Base-by-base conservation (phyloP, 2,113 vertebrate genomes). In the Boleophthalmus pectinirostris region DNA sequence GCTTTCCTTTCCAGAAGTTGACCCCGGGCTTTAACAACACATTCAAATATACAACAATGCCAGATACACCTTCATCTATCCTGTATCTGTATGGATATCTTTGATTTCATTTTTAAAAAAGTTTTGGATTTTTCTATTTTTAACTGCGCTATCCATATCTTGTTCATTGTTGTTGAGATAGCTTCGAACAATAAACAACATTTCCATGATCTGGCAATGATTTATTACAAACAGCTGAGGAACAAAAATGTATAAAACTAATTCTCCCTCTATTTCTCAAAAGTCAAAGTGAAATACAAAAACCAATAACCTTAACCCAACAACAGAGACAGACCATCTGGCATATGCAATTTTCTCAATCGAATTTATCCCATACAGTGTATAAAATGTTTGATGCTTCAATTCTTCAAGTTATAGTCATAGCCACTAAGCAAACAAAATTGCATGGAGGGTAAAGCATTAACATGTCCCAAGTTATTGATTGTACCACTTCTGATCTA, bases 321-420 rank as follows among this genome's bases (percentile, higher is more conserved):
- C 78, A 90, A 91, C 88, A 78, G 85, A 87, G 91, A 71, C 90
- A 83, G 91, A 93, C 90, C 94, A 96, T 95, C 94, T 97, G 94
- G 88, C 94, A 91, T 81, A 91, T 84, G 87, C 83, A 84, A 93
- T 88, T 65, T 86, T 84, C 74, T 66, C 23, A 89, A 90, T 87
- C 79, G 72, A 78, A 95, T 91, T 95, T 84, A 76, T 85, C 74
- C 78, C 72, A 87, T 86, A 79, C 86, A 82, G 81, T 90, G 91
- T 83, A 89, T 92, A 92, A 85, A 93, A 92, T 85, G 89, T 93
- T 92, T 92, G 91, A 94, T 88, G 90, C 89, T 82, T 74, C 79
- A 74, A 90, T 86, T 92, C 85, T 85, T 90, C 87, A 75, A 87
- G 80, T 83, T 93, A 87, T 84, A 85, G 82, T 85, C 73, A 56